A percentile compares a stretch with the other conserved stretches of the same genome.
phyloP scores from a whole-genome alignment of 2,888 invertebrate genomes.

The Ichneumoninae sp. region DNA sequence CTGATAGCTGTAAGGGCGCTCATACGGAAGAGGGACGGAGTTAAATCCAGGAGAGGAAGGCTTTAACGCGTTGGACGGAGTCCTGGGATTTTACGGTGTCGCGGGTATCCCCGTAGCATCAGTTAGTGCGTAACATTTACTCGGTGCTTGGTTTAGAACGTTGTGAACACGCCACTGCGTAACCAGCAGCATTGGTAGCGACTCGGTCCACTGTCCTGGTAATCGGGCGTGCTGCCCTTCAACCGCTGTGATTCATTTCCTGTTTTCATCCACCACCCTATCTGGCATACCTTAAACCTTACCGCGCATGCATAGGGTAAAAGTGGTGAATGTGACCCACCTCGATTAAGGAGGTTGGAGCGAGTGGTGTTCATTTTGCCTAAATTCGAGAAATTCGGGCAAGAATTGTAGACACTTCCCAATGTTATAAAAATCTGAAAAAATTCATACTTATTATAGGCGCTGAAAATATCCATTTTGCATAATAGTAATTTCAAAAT shows the following conservation, averaged over 20 bases:
- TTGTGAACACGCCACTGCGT: conserved; percentile 17
- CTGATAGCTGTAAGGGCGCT: conserved; percentile 52
- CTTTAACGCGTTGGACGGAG: conserved; percentile 29
- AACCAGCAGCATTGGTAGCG: neutral
- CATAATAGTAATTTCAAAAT: too few species aligned
- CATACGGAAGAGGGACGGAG: conserved; percentile 3
- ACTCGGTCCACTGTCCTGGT: neutral
- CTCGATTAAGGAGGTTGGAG: too few species aligned
- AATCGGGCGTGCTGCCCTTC: neutral
- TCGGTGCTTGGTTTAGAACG: conserved; percentile 31
- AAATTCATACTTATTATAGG: too few species aligned
- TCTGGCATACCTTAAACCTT: neutral
- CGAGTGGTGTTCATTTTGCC: too few species aligned
- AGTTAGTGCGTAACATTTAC: conserved; percentile 35
- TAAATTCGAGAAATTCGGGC: too few species aligned
- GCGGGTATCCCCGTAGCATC: conserved; percentile 22
- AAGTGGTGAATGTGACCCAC: too few species aligned
- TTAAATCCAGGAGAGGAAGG: conserved; percentile 23
- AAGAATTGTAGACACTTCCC: too few species aligned
- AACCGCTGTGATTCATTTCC: neutral
- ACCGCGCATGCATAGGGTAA: neutral
- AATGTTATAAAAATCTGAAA: too few species aligned
- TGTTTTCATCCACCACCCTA: neutral
- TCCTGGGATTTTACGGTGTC: conserved; percentile 46
- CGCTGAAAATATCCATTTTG: too few species aligned